These are phyloP conservation scores for Oscheius onirici DNA, from an alignment of 2,888 invertebrate species.

Conservation along the genomic window DNA sequence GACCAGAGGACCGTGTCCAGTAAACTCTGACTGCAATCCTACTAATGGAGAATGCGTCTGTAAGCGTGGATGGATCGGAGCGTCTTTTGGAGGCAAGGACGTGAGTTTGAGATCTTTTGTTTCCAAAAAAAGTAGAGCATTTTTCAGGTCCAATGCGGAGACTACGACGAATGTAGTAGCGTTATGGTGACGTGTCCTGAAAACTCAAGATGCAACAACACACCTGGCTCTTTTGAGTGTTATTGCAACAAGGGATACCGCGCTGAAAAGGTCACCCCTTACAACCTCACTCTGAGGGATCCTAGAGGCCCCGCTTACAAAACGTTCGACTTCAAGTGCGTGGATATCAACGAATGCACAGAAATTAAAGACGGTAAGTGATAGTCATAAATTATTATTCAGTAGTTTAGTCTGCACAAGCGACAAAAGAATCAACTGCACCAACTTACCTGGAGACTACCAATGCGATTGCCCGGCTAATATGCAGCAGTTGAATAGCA, in stretches of 20 bases:
- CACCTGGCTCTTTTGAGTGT: conserved; percentile 58
- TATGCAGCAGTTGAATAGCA: background rate
- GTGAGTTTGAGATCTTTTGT: background rate
- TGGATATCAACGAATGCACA: conserved; percentile 9
- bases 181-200: conserved; percentile 33
- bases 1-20: background rate
- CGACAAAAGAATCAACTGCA: background rate
- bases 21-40: conserved; percentile 7
- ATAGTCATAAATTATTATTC: background rate
- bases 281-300: background rate
- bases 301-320: background rate
- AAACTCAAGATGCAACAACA: conserved; percentile 59
- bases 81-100: background rate
- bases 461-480: background rate
- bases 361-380: background rate
- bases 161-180: conserved; percentile 57
- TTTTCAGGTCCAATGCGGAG: conserved; percentile 42
- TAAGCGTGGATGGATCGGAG: background rate
- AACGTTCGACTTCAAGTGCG: background rate
- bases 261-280: background rate
- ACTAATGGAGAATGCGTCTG: conserved; percentile 3
- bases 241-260: conserved; percentile 60
- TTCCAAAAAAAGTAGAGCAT: background rate
- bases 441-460: background rate
- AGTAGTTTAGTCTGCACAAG: background rate